phyloP scores from a whole-genome alignment of 2,888 invertebrate genomes.

The Synergus laeviventris region DNA sequence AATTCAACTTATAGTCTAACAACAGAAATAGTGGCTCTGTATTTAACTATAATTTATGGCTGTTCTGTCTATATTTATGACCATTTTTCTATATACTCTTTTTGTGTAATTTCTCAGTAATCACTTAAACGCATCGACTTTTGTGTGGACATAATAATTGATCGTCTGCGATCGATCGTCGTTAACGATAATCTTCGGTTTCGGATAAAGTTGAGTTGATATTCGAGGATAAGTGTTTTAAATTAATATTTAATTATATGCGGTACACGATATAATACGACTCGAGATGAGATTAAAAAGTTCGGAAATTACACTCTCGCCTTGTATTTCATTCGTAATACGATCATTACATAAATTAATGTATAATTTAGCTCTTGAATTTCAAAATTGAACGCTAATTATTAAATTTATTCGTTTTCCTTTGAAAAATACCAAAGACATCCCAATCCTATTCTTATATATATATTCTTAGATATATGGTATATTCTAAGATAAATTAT shows the following conservation, averaged over 20 bases:
- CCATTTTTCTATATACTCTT: constrained; percentile 35
- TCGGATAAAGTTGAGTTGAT: constrained; percentile 19
- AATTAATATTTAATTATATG: constrained; percentile 31
- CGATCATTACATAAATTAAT: constrained; percentile 14
- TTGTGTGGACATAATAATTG: constrained; percentile 34
- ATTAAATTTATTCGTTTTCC: too few relatives aligned
- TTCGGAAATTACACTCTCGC: constrained; percentile 1
- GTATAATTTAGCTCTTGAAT: neutral
- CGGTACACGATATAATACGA: neutral
- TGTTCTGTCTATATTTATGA: constrained; percentile 23
- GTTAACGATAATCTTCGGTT: constrained; percentile 21
- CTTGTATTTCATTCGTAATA: neutral
- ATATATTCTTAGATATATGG: too few relatives aligned
- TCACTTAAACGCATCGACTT: constrained; percentile 28
- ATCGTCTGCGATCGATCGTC: constrained; percentile 17
- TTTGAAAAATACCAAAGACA: too few relatives aligned
- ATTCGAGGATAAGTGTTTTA: constrained; percentile 32
- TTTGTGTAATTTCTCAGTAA: constrained; percentile 33
- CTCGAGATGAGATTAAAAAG: neutral
- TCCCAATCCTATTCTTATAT: too few relatives aligned
- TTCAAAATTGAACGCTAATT: neutral
- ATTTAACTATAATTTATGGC: constrained; percentile 37
- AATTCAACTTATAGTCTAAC: constrained; percentile 24
- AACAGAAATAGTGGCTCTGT: constrained; percentile 11
- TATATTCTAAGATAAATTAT: neutral